Evolutionary conservation across 2,113 vertebrate species (phyloP).

Genomic region (Phyllostomus discolor): DNA sequence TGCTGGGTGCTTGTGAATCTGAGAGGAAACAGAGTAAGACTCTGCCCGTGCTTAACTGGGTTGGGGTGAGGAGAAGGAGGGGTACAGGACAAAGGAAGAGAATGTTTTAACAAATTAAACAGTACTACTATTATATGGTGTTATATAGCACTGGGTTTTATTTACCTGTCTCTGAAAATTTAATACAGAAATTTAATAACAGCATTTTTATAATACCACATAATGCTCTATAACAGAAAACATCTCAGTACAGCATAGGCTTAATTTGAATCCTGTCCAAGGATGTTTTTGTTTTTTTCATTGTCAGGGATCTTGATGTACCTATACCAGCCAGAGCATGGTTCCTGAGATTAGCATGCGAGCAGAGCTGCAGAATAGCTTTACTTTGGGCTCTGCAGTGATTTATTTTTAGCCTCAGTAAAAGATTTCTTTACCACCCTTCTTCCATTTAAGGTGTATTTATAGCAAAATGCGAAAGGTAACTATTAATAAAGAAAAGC

Average conservation of each 20-base stretch:
- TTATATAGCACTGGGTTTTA: neutral
- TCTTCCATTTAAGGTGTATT: neutral
- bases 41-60: neutral
- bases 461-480: neutral
- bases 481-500: constrained; percentile 8
- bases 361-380: neutral
- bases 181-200: neutral
- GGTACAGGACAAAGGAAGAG: neutral
- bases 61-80: neutral
- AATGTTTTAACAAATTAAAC: neutral
- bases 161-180: neutral
- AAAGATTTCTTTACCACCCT: neutral
- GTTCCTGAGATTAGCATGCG: neutral
- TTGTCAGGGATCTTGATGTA: neutral
- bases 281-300: neutral
- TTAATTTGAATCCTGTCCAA: neutral
- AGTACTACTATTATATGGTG: neutral
- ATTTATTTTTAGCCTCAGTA: neutral
- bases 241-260: neutral
- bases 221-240: neutral
- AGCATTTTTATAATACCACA: neutral
- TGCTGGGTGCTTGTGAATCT: neutral
- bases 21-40: neutral
- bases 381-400: neutral
- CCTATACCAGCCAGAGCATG: neutral